These are phyloP conservation scores for Proisotoma minuta DNA, from an alignment of 2,888 invertebrate species.

Conservation along the genomic window DNA sequence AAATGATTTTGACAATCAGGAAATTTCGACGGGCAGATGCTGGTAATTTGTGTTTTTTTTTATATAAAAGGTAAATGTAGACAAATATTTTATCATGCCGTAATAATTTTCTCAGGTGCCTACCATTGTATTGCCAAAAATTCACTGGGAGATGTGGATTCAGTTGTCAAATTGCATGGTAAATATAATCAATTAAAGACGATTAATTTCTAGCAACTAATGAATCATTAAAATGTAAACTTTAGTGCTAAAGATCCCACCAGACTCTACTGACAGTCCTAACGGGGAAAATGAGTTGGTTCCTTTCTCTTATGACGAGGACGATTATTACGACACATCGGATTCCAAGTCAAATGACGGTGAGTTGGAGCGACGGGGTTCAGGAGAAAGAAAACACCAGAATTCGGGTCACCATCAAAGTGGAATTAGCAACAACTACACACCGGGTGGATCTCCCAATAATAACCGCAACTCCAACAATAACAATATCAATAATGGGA, in stretches of 20 bases:
- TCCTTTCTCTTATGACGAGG: slow-evolving; percentile 56
- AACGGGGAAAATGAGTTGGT: too few relatives aligned
- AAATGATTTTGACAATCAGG: slow-evolving; percentile 73
- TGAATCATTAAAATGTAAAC: too few relatives aligned
- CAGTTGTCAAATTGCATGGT: slow-evolving; percentile 82
- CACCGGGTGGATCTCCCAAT: slow-evolving; percentile 5
- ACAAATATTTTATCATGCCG: background rate
- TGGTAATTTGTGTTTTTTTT: slow-evolving; percentile 11
- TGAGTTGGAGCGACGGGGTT: slow-evolving; percentile 60
- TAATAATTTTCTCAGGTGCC: slow-evolving; percentile 56
- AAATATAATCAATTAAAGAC: too few relatives aligned
- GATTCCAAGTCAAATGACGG: too few relatives aligned
- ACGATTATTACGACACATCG: slow-evolving; percentile 63
- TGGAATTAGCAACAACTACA: slow-evolving; percentile 8
- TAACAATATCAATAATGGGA: slow-evolving; percentile 18
- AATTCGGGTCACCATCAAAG: background rate
- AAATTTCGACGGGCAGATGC: slow-evolving; percentile 68
- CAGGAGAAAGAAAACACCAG: background rate
- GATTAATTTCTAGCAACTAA: too few relatives aligned
- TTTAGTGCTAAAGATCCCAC: too few relatives aligned
- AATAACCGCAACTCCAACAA: slow-evolving; percentile 6
- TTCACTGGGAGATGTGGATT: slow-evolving; percentile 80
- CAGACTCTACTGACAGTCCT: too few relatives aligned
- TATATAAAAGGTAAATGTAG: too few relatives aligned
- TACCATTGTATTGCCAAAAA: slow-evolving; percentile 83